A percentile compares a stretch with the other conserved stretches of the same genome.
Conservation (phyloP, 2,888 invertebrate genomes). For the Pristionchus japonicus region DNA sequence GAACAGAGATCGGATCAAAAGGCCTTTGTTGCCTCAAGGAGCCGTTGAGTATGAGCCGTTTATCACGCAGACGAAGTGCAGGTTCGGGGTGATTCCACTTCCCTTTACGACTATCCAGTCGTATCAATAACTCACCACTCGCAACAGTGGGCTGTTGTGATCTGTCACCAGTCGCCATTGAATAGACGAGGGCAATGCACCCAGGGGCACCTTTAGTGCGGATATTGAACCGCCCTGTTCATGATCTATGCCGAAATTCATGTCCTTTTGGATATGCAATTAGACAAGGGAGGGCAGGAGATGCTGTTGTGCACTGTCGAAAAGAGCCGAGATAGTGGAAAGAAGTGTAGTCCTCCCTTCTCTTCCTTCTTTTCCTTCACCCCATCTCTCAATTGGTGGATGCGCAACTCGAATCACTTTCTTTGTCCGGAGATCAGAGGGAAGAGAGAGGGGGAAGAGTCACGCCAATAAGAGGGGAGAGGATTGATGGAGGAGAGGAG, state of each 20-base stretch:
- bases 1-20: background rate
- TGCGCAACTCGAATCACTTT: slow-evolving; percentile 16
- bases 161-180: background rate
- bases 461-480: slow-evolving; percentile 28
- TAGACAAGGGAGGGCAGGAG: background rate
- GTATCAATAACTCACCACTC: slow-evolving; percentile 7
- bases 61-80: background rate
- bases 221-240: background rate
- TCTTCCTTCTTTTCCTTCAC: background rate
- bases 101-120: background rate
- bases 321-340: background rate
- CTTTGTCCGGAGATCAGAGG: slow-evolving; percentile 24
- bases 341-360: background rate
- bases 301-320: background rate
- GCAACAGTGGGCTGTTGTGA: background rate
- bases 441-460: background rate
- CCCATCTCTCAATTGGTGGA: slow-evolving; percentile 25
- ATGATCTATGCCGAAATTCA: background rate
- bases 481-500: background rate
- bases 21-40: background rate
- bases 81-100: background rate
- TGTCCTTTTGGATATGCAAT: background rate
- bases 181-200: background rate
- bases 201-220: too few relatives aligned
- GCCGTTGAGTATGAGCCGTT: background rate